phyloP scores from a whole-genome alignment of 2,113 vertebrate species.

The Hippocampus mohnikei region DNA sequence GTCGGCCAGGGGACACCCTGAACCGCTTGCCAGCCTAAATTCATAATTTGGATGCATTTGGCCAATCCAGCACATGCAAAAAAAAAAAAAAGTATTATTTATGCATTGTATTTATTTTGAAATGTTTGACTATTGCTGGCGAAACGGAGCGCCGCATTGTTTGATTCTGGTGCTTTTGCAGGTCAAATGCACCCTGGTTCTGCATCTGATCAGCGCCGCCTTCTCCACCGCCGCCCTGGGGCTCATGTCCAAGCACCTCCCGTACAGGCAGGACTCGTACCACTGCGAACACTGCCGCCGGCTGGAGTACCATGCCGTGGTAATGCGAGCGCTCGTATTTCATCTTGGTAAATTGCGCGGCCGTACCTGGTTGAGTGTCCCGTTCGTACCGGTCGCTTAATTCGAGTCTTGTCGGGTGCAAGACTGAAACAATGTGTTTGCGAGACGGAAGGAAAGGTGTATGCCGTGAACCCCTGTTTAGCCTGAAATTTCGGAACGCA shows the following conservation, averaged over 20 bases:
- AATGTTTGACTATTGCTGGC: too few species aligned
- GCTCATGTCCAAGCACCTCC: slow-evolving; percentile 76
- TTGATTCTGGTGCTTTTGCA: slow-evolving; percentile 27
- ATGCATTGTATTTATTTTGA: neutral
- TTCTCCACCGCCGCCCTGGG: slow-evolving; percentile 71
- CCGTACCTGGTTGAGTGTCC: neutral
- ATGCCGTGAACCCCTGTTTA: neutral
- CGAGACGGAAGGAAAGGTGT: slow-evolving; percentile 25
- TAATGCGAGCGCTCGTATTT: slow-evolving; percentile 30
- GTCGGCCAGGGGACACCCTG: too few species aligned
- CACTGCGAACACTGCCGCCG: slow-evolving; percentile 76
- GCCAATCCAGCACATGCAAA: too few species aligned
- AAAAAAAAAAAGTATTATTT: too few species aligned
- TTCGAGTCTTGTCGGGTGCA: slow-evolving; percentile 51
- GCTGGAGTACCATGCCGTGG: slow-evolving; percentile 73
- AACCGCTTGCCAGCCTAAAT: too few species aligned
- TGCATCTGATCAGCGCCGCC: slow-evolving; percentile 76
- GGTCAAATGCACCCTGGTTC: slow-evolving; percentile 70
- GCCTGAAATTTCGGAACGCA: too few species aligned
- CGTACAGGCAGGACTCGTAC: slow-evolving; percentile 76
- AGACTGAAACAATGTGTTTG: slow-evolving; percentile 71
- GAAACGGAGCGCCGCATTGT: neutral
- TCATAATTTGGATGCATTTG: too few species aligned
- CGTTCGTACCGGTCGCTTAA: neutral
- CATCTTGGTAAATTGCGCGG: neutral